A percentile compares a stretch with the other conserved stretches of the same genome.
These are phyloP conservation scores for Xenopus borealis DNA, from an alignment of 2,113 vertebrate genomes.

Conservation along the genomic window DNA sequence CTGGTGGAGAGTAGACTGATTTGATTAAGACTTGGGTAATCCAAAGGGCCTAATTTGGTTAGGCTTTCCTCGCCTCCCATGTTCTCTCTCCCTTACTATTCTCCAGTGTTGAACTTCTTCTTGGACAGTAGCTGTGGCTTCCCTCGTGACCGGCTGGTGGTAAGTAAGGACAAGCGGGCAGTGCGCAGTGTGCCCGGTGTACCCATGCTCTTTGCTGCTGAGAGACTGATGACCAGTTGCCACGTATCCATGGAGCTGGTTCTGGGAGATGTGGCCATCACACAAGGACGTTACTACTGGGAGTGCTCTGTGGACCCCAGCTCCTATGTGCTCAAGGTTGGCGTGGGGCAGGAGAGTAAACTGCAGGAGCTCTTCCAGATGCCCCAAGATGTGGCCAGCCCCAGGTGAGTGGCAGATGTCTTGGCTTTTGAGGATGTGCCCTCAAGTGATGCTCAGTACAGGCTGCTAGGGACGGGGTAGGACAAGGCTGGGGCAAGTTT, in stretches of 20 bases:
- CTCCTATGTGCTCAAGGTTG: constrained; percentile 93
- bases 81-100: background rate
- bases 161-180: constrained; percentile 88
- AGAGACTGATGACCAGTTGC: constrained; percentile 88
- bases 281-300: constrained; percentile 94
- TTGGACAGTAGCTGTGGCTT: constrained; percentile 90
- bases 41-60: too few species aligned
- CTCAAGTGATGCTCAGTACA: too few species aligned
- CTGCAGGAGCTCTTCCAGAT: constrained; percentile 94
- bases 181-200: constrained; percentile 88
- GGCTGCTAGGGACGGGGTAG: too few species aligned
- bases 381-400: constrained; percentile 89
- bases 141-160: constrained; percentile 83
- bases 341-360: constrained; percentile 87
- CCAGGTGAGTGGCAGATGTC: constrained; percentile 72
- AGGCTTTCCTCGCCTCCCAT: background rate
- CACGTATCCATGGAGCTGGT: constrained; percentile 89
- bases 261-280: constrained; percentile 81
- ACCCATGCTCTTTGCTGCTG: constrained; percentile 77
- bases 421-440: too few species aligned
- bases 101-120: constrained; percentile 87
- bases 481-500: too few species aligned
- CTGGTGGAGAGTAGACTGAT: too few species aligned
- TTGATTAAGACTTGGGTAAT: too few species aligned
- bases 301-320: constrained; percentile 91